A percentile compares a stretch with the other conserved stretches of the same genome.
Evolutionary conservation across 2,888 invertebrate genomes (phyloP).

Genomic region (Caenorhabditis virilis): DNA sequence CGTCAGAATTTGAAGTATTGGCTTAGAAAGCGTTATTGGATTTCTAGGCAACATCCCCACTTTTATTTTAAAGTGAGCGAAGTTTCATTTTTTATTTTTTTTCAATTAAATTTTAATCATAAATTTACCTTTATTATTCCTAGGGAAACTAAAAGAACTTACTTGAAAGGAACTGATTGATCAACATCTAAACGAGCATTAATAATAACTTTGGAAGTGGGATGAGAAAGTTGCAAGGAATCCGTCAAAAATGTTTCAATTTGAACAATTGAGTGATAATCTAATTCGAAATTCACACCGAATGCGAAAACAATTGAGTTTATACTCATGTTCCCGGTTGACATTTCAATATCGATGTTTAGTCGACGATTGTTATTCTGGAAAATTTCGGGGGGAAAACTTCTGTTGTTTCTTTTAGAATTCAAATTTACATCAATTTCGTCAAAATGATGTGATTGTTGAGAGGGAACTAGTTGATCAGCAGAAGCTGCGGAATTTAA

Average conservation of each 20-base stretch:
- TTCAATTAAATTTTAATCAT: no score
- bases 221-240: conserved; percentile 6
- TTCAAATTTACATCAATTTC: no score
- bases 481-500: conserved; percentile 21
- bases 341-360: conserved; percentile 16
- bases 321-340: conserved; percentile 16
- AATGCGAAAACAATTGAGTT: conserved; percentile 18
- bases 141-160: background rate
- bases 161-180: conserved; percentile 20
- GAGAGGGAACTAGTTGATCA: conserved; percentile 19
- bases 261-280: conserved; percentile 26
- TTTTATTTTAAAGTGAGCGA: background rate
- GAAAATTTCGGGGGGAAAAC: background rate
- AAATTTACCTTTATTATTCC: no score
- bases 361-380: background rate
- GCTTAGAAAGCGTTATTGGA: no score
- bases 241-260: conserved; percentile 17
- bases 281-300: conserved; percentile 11
- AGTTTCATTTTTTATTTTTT: no score
- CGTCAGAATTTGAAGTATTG: no score
- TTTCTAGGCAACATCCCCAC: background rate
- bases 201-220: conserved; percentile 12
- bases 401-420: no score
- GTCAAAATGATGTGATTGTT: conserved; percentile 15
- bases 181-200: conserved; percentile 22